Evolutionary conservation across 2,113 vertebrate genomes (phyloP), one percentile per base, ranked within the genome.

Genomic region (Vulpes ferrilata): DNA sequence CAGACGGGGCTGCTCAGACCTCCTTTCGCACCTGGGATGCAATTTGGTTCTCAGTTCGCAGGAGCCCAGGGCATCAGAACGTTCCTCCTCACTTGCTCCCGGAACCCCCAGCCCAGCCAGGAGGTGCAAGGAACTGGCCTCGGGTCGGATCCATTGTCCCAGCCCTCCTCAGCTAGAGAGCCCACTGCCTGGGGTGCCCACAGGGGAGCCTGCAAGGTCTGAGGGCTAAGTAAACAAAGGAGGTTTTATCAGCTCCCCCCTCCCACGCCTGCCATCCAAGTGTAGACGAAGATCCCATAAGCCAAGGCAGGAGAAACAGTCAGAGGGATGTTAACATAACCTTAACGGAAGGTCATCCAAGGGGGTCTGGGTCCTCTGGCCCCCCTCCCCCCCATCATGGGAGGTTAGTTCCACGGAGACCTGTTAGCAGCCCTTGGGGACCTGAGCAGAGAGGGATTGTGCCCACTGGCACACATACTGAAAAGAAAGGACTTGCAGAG

Each of bases 191-290:
- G 23, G 48, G 15, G 30, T 20, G 65, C 64, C 53, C 17, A 2
- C 0, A 1, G 57, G 19, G 35, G 7, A 38, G 4, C 16, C 59
- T 12, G 11, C 0, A 13, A 25, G 30, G 19, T 25, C 60, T 53
- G 32, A 69, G n/a, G 15, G 3, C 2, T 22, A 7, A 7, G 43
- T 2, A 27, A 30, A 13, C 16, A 30, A 81, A 17, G 15, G 74
- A 25, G 12, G 8, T 11, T 43, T 32, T n/a, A 5, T 9, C 2
- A 43, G 43, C 25, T 38, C 5, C 16, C 10, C 55, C 64, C 64
- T 27, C 13, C 71, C 30, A 4, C 23, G 22, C 10, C 23, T 25
- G 27, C 20, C 51, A 62, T 48, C 32, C 12, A 17, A 30, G n/a
- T 74, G 79, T 55, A 23, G n/a, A 27, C 7, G 17, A 82, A 55